phyloP scores from a whole-genome alignment of 1,140 invertebrate species.

The Lasioglossum baleicum region DNA sequence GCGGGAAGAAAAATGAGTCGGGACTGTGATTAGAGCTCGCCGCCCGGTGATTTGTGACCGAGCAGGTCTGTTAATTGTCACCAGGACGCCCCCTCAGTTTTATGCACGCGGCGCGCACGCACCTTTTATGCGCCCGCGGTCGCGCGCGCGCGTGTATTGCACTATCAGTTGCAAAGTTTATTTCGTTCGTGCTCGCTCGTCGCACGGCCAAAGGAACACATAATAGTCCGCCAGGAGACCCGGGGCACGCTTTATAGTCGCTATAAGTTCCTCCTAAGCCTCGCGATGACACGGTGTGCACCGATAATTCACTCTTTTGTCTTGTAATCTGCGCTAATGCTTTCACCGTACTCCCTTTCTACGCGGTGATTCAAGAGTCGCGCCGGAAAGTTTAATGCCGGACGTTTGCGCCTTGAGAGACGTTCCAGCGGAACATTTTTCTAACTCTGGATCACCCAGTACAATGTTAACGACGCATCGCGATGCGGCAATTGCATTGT shows the following conservation, averaged over 20 bases:
- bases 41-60: conserved; percentile 73
- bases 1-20: conserved; percentile 37
- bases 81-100: conserved; percentile 65
- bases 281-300: conserved; percentile 7
- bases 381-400: too few species aligned
- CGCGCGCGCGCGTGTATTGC: conserved; percentile 47
- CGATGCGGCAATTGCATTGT: too few species aligned
- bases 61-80: conserved; percentile 75
- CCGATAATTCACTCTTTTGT: conserved; percentile 21
- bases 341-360: conserved; percentile 4
- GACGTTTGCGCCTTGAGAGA: background rate
- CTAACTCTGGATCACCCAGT: background rate
- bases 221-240: conserved; percentile 32
- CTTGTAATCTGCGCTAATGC: conserved; percentile 15
- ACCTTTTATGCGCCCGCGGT: conserved; percentile 58
- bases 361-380: background rate
- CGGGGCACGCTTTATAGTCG: conserved; percentile 31
- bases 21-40: conserved; percentile 73
- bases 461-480: background rate
- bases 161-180: conserved; percentile 56
- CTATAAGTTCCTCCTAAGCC: conserved; percentile 15
- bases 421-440: background rate
- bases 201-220: conserved; percentile 20
- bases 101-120: conserved; percentile 46
- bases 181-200: conserved; percentile 31